A percentile compares a stretch with the other conserved stretches of the same genome.
Evolutionary conservation across 2,888 invertebrate genomes (phyloP).

Genomic region (Chalcis sispes): DNA sequence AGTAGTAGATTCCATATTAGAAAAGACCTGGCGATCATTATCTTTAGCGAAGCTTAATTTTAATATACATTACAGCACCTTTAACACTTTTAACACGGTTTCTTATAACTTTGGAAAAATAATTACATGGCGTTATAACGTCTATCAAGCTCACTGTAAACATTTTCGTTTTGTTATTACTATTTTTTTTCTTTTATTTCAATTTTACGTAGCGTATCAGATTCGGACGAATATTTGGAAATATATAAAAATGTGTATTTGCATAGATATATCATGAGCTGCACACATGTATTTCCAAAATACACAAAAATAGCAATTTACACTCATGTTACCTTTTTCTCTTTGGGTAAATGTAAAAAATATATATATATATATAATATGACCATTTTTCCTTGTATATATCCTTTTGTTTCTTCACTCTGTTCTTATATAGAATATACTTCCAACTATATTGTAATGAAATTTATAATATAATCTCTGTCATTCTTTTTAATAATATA

Average conservation of each 20-base stretch:
- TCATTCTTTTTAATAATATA: conserved; percentile 59
- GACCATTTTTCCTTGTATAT: conserved; percentile 56
- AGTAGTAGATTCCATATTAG: not conserved
- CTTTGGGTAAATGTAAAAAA: conserved; percentile 74
- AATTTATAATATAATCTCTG: conserved; percentile 70
- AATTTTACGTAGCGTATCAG: conserved; percentile 24
- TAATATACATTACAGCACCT: conserved; percentile 35
- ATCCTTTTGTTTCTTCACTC: conserved; percentile 47
- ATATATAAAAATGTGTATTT: conserved; percentile 26
- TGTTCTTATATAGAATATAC: conserved; percentile 44
- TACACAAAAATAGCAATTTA: conserved; percentile 54
- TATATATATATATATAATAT: conserved; percentile 63
- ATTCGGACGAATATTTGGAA: conserved; percentile 27
- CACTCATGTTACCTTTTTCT: conserved; percentile 61
- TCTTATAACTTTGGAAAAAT: conserved; percentile 19
- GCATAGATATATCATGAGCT: not conserved
- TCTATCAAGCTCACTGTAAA: conserved; percentile 47
- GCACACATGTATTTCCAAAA: conserved; percentile 31
- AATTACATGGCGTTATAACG: conserved; percentile 45
- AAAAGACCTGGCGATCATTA: conserved; percentile 41
- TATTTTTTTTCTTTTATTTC: conserved; percentile 7
- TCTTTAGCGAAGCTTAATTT: conserved; percentile 30
- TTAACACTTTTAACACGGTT: conserved; percentile 19
- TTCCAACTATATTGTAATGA: conserved; percentile 53
- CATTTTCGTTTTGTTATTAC: conserved; percentile 22